These are phyloP conservation scores for Corydoras sp. DNA, from an alignment of 2,113 vertebrate species.

Conservation along the genomic window DNA sequence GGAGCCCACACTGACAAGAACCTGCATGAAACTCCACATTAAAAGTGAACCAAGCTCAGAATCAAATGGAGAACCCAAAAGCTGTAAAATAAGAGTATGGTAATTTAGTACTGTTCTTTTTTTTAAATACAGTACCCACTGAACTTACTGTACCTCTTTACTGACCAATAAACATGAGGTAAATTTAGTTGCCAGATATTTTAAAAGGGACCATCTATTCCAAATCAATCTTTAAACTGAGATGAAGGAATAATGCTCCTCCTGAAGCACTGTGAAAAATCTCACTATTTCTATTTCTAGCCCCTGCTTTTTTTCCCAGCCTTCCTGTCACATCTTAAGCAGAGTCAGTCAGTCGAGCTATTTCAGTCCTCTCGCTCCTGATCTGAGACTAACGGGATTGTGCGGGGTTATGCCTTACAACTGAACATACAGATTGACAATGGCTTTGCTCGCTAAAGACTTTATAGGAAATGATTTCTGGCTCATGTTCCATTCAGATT, in stretches of 20 bases:
- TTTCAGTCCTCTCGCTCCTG: constrained; percentile 4
- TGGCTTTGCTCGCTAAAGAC: background rate
- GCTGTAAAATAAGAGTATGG: too few relatives aligned
- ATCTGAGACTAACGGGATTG: background rate
- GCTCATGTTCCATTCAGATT: too few relatives aligned
- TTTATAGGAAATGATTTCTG: too few relatives aligned
- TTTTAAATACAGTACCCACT: too few relatives aligned
- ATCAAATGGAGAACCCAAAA: too few relatives aligned
- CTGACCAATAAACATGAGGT: too few relatives aligned
- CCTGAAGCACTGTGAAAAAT: constrained; percentile 14
- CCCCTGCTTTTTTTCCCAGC: constrained; percentile 9
- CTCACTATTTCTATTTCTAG: constrained; percentile 23
- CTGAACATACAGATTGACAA: background rate
- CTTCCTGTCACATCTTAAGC: constrained; percentile 25
- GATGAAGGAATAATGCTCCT: background rate
- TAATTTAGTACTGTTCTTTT: too few relatives aligned
- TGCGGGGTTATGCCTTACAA: background rate
- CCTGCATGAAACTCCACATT: too few relatives aligned
- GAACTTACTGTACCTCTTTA: too few relatives aligned
- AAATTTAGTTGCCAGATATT: background rate
- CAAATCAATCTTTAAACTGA: constrained; percentile 3
- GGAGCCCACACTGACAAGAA: too few relatives aligned
- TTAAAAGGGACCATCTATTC: background rate
- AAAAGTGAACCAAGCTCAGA: too few relatives aligned
- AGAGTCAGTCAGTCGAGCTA: constrained; percentile 25